These are phyloP conservation scores for Yasuhikotakia modesta DNA, from an alignment of 2,797 vertebrate species.

Conservation along the genomic window DNA sequence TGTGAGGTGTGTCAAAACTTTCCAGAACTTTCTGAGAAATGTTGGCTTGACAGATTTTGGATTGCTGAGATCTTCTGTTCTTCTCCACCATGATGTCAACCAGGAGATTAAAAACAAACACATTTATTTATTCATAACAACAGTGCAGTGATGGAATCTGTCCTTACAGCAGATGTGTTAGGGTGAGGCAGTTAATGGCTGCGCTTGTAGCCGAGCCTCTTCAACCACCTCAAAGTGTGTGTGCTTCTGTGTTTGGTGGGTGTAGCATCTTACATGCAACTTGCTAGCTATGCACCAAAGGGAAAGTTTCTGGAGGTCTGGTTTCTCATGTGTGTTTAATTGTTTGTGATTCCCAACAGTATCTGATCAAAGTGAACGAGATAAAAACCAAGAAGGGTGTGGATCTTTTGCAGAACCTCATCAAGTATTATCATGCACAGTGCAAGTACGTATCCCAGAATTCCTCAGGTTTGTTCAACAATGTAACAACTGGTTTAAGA, in stretches of 20 bases:
- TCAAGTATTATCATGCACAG: slow-evolving; percentile 89
- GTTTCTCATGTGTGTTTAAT: background rate
- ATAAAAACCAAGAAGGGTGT: slow-evolving; percentile 93
- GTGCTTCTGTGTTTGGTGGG: background rate
- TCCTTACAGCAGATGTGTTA: slow-evolving; percentile 9
- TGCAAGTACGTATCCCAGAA: slow-evolving; percentile 83
- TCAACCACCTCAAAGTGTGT: slow-evolving; percentile 26
- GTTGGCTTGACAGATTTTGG: background rate
- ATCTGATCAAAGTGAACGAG: slow-evolving; percentile 91
- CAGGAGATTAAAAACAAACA: background rate
- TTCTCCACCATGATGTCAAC: background rate
- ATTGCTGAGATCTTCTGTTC: slow-evolving; percentile 13
- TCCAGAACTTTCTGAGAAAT: slow-evolving; percentile 22
- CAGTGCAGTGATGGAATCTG: background rate
- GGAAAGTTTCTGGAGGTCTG: background rate
- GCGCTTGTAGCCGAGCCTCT: background rate
- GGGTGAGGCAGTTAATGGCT: slow-evolving; percentile 9
- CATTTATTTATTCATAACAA: background rate
- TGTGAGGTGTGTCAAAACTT: slow-evolving; percentile 80
- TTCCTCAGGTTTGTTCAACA: no score
- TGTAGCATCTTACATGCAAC: background rate
- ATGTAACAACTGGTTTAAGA: no score
- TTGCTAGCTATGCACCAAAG: background rate
- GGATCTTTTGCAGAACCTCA: slow-evolving; percentile 91
- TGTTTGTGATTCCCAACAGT: slow-evolving; percentile 70